Evolutionary conservation across 2,797 vertebrate genomes (phyloP), one percentile per base, ranked within the genome.

Genomic region (Telmatherina bonti): DNA sequence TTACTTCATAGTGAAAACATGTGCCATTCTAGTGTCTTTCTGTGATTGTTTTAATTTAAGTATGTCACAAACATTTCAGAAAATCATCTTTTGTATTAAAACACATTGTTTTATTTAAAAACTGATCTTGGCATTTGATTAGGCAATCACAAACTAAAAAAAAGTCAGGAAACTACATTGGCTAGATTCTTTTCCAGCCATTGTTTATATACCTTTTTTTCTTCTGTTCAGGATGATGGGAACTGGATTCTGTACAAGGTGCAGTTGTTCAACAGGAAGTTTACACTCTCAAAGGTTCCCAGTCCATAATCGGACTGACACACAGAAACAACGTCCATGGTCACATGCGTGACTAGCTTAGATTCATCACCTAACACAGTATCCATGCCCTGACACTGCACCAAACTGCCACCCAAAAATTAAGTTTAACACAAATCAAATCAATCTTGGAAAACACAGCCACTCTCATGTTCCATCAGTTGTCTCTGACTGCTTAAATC

Each of bases 401-500:
- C 33, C 33, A 69, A 18, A 13, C 4, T 62, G 29, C 57, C 10
- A 59, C n/a, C 31, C 45, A 16, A 43, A 11, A 53, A 16, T 63
- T 31, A 10, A n/a, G 8, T 20, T 35, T 67, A 62, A 73, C n/a
- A 43, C 29, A 38, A 31, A 31, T 54, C 13, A 58, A 62, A 70
- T 62, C 24, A 49, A 35, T 76, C 33, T 38, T 26, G 66, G 20
- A 56, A n/a, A 72, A 58, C 38, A 16, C 36, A 16, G 53, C 33
- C 66, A 3, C 76, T 72, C 31, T 76, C 33, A 3, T 71, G 51
- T 67, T 43, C 62, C 74, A 67, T 74, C 76, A 83, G 4, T 74
- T 72, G 35, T 86, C 47, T 4, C 0, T 70, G 35, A 67, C 75
- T 52, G 74, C 30, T 53, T 75, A 51, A 82, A 86, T 78, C 54